A percentile compares a stretch with the other conserved stretches of the same genome.
These are phyloP conservation scores for Lepidurus arcticus DNA, from an alignment of 1,140 invertebrate species.

Conservation along the genomic window DNA sequence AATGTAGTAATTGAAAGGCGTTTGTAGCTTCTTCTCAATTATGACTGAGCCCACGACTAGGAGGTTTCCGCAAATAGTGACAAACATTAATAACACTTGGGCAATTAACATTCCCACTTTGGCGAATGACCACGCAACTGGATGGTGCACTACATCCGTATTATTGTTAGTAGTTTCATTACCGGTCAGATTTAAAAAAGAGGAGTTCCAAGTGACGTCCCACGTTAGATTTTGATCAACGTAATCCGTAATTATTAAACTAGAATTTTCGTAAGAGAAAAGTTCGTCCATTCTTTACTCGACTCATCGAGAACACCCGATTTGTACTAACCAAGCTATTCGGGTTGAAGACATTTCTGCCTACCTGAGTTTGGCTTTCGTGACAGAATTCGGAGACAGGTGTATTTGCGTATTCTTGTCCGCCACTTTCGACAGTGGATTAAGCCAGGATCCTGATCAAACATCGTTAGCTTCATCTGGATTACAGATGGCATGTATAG, in stretches of 20 bases:
- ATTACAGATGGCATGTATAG: too few relatives aligned
- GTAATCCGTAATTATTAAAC: background rate
- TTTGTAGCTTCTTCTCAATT: slow-evolving; percentile 40
- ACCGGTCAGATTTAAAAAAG: background rate
- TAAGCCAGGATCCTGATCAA: too few relatives aligned
- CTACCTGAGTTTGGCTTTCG: too few relatives aligned
- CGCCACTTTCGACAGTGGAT: too few relatives aligned
- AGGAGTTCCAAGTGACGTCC: background rate
- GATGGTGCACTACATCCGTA: background rate
- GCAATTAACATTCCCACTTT: slow-evolving; percentile 31
- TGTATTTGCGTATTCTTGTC: too few relatives aligned
- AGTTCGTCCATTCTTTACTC: too few relatives aligned
- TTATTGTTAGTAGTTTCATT: slow-evolving; percentile 5
- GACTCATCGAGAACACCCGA: too few relatives aligned
- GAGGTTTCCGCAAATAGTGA: slow-evolving; percentile 41
- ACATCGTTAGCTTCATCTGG: too few relatives aligned
- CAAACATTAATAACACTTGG: slow-evolving; percentile 39
- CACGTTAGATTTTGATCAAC: background rate
- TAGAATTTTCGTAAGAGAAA: background rate
- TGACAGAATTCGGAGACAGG: too few relatives aligned
- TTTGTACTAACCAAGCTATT: too few relatives aligned
- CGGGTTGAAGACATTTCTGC: too few relatives aligned
- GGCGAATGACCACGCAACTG: slow-evolving; percentile 21
- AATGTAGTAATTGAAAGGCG: slow-evolving; percentile 42
- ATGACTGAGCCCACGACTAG: slow-evolving; percentile 40